Conservation (phyloP, 2,113 vertebrate species). For the Murina feae region DNA sequence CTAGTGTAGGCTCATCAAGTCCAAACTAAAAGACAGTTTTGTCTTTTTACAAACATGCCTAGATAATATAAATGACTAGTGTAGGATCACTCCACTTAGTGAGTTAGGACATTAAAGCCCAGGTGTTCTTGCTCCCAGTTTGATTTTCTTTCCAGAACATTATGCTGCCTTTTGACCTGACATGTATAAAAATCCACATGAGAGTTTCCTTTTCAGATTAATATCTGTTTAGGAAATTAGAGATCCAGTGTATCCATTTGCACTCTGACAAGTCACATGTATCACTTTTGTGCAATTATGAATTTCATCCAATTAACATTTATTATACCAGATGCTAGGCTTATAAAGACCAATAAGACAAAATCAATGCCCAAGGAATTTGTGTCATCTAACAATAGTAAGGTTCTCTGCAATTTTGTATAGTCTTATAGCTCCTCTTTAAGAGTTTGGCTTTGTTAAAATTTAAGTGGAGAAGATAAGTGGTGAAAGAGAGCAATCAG, state of each 20-base stretch:
- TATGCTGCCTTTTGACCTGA: neutral
- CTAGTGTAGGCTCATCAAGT: no score
- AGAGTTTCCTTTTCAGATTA: neutral
- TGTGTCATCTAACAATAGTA: neutral
- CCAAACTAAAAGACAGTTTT: neutral
- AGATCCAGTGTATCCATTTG: neutral
- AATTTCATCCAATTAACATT: neutral
- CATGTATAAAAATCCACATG: constrained; percentile 20
- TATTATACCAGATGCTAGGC: neutral
- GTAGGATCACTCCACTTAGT: neutral
- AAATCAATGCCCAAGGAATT: neutral
- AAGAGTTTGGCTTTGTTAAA: constrained; percentile 32
- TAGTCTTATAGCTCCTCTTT: neutral
- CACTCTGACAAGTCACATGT: neutral
- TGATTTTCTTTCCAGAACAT: neutral
- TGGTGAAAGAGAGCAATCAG: neutral
- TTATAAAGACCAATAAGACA: constrained; percentile 2
- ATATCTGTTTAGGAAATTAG: neutral
- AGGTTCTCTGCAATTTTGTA: neutral
- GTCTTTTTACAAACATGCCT: neutral
- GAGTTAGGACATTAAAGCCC: neutral
- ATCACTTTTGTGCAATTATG: neutral
- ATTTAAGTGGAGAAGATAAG: constrained; percentile 5
- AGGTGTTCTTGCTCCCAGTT: neutral
- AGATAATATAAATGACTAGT: neutral